phyloP scores from a whole-genome alignment of 2,888 invertebrate genomes.

The Idaea straminata region DNA sequence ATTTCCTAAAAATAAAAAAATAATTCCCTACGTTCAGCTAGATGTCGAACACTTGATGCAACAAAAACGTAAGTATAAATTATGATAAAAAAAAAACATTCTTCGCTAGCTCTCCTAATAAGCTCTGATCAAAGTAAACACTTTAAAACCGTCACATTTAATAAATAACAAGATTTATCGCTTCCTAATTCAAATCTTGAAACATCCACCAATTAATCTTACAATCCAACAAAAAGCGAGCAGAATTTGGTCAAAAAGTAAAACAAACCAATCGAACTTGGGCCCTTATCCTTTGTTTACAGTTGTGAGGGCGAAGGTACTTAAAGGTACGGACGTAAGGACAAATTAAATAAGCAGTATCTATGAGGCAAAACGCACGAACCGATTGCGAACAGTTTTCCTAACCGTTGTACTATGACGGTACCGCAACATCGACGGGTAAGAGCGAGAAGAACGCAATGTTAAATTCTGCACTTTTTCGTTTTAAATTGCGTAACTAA shows the following conservation, averaged over 20 bases:
- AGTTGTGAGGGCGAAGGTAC: constrained; percentile 46
- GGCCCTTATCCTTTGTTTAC: constrained; percentile 67
- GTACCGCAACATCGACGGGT: not conserved
- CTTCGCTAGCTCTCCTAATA: not conserved
- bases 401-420: not conserved
- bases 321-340: constrained; percentile 52
- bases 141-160: not conserved
- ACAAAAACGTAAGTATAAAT: not conserved
- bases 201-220: constrained; percentile 8
- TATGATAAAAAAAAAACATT: not conserved
- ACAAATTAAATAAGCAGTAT: constrained; percentile 10
- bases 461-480: not conserved
- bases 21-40: too few relatives aligned
- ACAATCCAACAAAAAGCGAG: constrained; percentile 22
- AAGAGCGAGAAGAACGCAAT: not conserved
- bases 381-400: not conserved
- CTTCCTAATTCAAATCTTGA: not conserved
- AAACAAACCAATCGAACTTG: constrained; percentile 59
- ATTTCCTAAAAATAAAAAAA: too few relatives aligned
- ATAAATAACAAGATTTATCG: not conserved
- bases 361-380: not conserved
- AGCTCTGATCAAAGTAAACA: not conserved
- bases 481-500: not conserved
- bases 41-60: not conserved
- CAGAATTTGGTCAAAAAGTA: constrained; percentile 43